These are phyloP conservation scores for Coregonus sp. DNA, from an alignment of 2,797 vertebrate species.

Conservation along the genomic window DNA sequence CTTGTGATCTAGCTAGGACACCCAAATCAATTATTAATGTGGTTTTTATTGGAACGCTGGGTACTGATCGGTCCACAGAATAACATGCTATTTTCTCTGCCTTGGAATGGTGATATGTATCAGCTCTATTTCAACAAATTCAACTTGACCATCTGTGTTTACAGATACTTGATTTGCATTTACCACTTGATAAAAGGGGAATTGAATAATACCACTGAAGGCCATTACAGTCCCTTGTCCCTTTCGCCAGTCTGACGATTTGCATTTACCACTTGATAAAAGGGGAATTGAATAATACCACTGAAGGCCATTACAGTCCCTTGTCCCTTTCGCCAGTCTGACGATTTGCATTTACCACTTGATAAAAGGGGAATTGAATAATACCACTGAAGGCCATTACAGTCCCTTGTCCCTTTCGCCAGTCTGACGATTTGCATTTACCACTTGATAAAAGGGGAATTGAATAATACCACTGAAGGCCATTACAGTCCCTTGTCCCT, in stretches of 20 bases:
- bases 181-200: background rate
- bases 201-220: background rate
- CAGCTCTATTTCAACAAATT: no score
- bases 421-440: no score
- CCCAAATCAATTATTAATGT: slow-evolving; percentile 30
- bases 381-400: background rate
- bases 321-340: background rate
- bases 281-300: background rate
- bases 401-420: background rate
- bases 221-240: background rate
- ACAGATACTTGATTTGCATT: background rate
- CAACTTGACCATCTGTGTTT: no score
- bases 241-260: no score
- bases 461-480: background rate
- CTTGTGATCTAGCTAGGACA: slow-evolving; percentile 21
- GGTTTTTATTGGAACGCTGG: background rate
- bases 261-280: background rate
- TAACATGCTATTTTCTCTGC: no score
- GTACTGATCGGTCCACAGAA: background rate
- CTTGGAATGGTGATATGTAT: no score
- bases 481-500: background rate
- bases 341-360: no score
- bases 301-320: background rate
- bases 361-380: background rate
- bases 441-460: background rate